Base-by-base conservation (phyloP, 2,797 vertebrate genomes). In the Clarias laeviceps region DNA sequence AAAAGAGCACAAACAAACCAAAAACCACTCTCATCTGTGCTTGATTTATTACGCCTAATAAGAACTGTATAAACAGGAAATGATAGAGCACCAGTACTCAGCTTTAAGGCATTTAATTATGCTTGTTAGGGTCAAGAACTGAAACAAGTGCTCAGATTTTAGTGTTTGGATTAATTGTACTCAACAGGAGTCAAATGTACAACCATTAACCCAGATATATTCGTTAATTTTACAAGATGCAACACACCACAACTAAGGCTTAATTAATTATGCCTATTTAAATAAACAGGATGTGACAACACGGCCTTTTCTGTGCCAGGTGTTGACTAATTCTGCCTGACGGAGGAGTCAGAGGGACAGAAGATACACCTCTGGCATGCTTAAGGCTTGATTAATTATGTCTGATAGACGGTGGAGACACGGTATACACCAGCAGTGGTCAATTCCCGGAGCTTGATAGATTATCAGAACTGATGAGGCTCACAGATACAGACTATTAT, bases 381-480 rank as follows among this genome's bases (percentile, higher is more conserved):
- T 74, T 56, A 32, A 74, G 45, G 15, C 0, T 29, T 74, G n/a
- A 57, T n/a, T 57, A 56, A 57, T 32, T 32, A 32, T 57, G 4
- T 22, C 27, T 12, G 18, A 57, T 1, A 56, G 18, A 24, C 34
- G 17, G n/a, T 4, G 22, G 54, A 77, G 17, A 32, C 54, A 77
- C 2, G 27, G 18, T 34, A 12, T 12, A 57, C 18, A 57, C 27
- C 73, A 32, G 18, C 17, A 22, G 0, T 77, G 18, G 27, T 57
- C 12, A 77, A 18, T 57, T 77, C 6, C 3, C 3, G 27, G 5
- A n/a, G n/a, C n/a, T 54, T 56, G 5, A 74, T 18, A 17, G 54
- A 54, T 18, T 54, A 54, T 50, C 45, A 50, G 45, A 50, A 50
- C 37, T 85, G 80, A 77, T 80, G 27, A 69, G n/a, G n/a, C 64